Percentiles rank a stretch among this genome's conserved stretches.
These are phyloP conservation scores for Cavia porcellus DNA, from an alignment of 2,113 vertebrate genomes.

Conservation along the genomic window DNA sequence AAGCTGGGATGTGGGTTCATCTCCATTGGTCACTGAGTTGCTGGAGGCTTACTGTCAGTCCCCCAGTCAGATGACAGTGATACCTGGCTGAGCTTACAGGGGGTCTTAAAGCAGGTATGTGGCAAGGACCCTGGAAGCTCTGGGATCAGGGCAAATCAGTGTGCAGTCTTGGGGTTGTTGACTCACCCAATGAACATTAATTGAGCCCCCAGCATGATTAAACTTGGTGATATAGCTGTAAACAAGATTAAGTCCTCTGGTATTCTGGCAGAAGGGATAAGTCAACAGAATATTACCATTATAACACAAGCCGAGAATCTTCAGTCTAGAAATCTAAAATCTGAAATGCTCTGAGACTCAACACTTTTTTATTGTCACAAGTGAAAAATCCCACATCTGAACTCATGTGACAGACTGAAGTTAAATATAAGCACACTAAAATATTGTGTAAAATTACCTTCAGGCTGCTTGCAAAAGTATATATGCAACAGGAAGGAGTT, in stretches of 20 bases:
- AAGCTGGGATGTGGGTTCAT: rapidly evolving
- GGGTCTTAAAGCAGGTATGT: background rate
- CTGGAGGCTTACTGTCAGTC: background rate
- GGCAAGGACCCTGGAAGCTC: background rate
- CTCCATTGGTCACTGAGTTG: background rate
- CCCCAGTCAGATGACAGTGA: no score
- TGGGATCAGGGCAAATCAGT: background rate
- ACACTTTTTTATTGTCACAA: background rate
- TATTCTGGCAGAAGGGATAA: background rate
- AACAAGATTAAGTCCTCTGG: background rate
- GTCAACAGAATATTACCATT: background rate
- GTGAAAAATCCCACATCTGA: background rate
- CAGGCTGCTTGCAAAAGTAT: background rate
- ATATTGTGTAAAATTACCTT: background rate
- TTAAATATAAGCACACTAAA: background rate
- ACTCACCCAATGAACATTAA: background rate
- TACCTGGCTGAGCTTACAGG: background rate
- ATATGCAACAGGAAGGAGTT: background rate
- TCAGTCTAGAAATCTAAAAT: background rate
- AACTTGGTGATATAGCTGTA: background rate
- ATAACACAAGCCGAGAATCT: background rate
- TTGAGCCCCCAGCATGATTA: background rate
- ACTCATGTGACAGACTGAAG: background rate
- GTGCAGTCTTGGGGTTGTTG: background rate
- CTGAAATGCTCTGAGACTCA: background rate